Evolutionary conservation across 1,140 invertebrate genomes (phyloP), one percentile per base, ranked within the genome.

Genomic region (Drosophila trapezifrons): DNA sequence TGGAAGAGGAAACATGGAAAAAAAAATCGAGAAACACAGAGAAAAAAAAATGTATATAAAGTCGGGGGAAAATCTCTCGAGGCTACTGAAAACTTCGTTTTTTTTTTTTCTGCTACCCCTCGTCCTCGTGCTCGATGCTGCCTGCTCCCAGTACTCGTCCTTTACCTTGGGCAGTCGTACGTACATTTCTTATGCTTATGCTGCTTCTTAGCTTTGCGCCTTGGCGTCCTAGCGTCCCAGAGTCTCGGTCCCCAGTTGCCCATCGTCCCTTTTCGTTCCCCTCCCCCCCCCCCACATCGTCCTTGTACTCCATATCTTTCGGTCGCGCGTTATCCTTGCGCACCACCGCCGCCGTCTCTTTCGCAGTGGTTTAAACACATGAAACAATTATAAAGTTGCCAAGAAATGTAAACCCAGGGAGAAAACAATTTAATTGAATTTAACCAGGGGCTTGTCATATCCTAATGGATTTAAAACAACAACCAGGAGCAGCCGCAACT

Each of bases 341-440:
- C 32, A 25, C 38, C 37, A 22, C 37, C n/a, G 25, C 38, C 37
- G 37, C 37, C n/a, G 25, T 63, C 60, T 37, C 55, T 22, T 32
- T 64, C 20, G 72, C 74, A 62, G 76, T 83, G 83, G 83, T 80
- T 87, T 87, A 87, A 87, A 89, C 84, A 89, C 84, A 87, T 87
- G 84, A 87, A 87, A 87, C 83, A 87, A 87, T 87, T 87, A 87
- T 87, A 87, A 87, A 87, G 83, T 87, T 87, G 76, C 76, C 76
- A 80, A 89, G 84, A 89, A 87, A 89, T 87, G 84, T 87, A 87
- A 87, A 80, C 83, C 83, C 84, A 75, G 80, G 87, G 84, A 89
- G 84, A 84, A 87, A 87, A 89, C 83, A 87, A 89, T 87, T 87
- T 87, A 87, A 87, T 87, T 87, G 83, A 87, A 87, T 87, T 89